Evolutionary conservation across 2,797 vertebrate species (phyloP), one percentile per base, ranked within the genome.

Genomic region (Oceanodroma leucorhoa): DNA sequence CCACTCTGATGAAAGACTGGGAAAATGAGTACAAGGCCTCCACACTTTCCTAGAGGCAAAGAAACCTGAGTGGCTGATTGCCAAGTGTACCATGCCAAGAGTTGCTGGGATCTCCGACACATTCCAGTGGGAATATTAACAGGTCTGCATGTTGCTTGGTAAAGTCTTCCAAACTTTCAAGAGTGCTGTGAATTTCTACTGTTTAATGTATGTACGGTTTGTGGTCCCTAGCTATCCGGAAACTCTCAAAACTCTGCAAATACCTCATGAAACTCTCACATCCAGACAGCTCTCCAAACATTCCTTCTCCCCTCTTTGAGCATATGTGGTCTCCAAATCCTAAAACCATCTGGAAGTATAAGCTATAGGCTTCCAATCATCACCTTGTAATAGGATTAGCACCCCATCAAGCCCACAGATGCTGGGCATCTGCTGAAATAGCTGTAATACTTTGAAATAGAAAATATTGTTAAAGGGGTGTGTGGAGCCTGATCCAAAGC

Each of bases 381-480:
- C 94, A 95, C 95, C 94, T 95, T 94, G 94, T 96, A 94, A 93
- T 75, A 83, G 89, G 95, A 96, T 97, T 96, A 96, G 46, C 95
- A 96, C 95, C 80, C 91, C 84, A 95, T 97, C 92, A 91, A 92
- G 43, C 30, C 58, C 66, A 62, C 87, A 93, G 89, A 90, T 94
- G 92, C 94, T 72, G 72, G 93, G 91, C 91, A 94, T 96, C 94
- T 95, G 93, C 92, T 94, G 92, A 84, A 95, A 91, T 58, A 65
- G 54, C 89, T 88, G 65, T 27, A 83, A 58, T 75, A 48, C 69
- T 95, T 88, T 76, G 84, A 95, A 95, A 93, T 8, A 65, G 83
- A 80, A 92, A 95, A 87, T 81, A 54, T 19, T 41, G 24, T 57
- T 77, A 67, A 71, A 85, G 23, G 29, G 24, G 5, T 75, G 53